phyloP scores from a whole-genome alignment of 2,797 vertebrate genomes.

The Cossypha caffra region DNA sequence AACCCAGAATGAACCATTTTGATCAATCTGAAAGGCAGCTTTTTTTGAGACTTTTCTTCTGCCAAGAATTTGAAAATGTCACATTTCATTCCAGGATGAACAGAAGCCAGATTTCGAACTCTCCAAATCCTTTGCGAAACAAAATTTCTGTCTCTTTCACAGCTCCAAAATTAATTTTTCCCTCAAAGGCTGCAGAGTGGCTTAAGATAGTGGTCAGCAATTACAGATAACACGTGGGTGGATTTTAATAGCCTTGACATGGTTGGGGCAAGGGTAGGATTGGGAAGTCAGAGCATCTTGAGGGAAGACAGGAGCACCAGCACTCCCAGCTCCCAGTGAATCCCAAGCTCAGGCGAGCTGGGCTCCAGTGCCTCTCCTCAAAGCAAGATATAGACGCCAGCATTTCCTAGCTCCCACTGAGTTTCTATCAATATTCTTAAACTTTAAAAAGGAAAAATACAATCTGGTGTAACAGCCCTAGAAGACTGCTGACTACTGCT shows the following conservation, averaged over 20 bases:
- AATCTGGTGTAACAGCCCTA: constrained; percentile 47
- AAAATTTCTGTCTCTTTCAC: constrained; percentile 43
- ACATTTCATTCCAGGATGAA: constrained; percentile 68
- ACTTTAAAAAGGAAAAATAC: constrained; percentile 68
- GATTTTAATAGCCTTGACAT: neutral
- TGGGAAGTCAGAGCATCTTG: fast-evolving
- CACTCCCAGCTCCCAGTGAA: neutral
- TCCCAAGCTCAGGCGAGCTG: neutral
- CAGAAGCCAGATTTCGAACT: constrained; percentile 56
- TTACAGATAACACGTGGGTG: neutral
- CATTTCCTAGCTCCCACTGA: constrained; percentile 55
- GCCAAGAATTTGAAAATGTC: constrained; percentile 68
- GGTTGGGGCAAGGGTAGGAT: neutral
- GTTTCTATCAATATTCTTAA: constrained; percentile 70
- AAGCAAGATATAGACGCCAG: constrained; percentile 44
- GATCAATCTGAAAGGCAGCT: constrained; percentile 58
- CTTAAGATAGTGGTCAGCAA: constrained; percentile 51
- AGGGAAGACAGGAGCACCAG: neutral
- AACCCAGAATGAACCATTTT: constrained; percentile 51
- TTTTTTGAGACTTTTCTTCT: constrained; percentile 55
- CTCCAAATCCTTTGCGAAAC: constrained; percentile 42
- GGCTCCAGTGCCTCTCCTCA: neutral
- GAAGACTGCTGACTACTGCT: constrained; percentile 40
- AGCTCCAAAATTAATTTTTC: constrained; percentile 53
- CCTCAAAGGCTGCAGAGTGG: neutral